phyloP scores from a whole-genome alignment of 2,888 invertebrate genomes.

The Bimastos eiseni region DNA sequence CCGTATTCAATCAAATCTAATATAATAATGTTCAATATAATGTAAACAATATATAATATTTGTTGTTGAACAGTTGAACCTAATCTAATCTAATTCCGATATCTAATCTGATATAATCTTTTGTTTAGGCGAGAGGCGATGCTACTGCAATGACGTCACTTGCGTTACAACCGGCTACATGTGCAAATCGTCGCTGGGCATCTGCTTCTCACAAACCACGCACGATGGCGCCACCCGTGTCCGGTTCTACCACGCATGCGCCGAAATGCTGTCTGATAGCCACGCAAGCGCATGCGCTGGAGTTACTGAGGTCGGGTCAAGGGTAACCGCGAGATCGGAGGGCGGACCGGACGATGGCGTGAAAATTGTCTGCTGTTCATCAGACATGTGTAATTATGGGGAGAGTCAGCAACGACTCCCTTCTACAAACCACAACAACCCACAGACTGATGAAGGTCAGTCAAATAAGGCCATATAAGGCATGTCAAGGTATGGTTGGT shows the following conservation, averaged over 20 bases:
- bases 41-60: too few relatives aligned
- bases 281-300: background rate
- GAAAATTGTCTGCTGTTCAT: slow-evolving; percentile 73
- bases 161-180: slow-evolving; percentile 81
- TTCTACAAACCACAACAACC: background rate
- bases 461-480: background rate
- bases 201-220: slow-evolving; percentile 74
- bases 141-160: slow-evolving; percentile 81
- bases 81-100: background rate
- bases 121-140: slow-evolving; percentile 70
- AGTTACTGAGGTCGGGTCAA: slow-evolving; percentile 27
- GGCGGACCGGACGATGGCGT: background rate
- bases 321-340: slow-evolving; percentile 15
- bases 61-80: too few relatives aligned
- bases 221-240: slow-evolving; percentile 65
- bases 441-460: background rate
- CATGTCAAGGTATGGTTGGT: background rate
- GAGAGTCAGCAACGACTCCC: background rate
- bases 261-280: slow-evolving; percentile 69
- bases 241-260: slow-evolving; percentile 75
- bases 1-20: too few relatives aligned
- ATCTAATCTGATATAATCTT: background rate
- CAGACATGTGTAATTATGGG: slow-evolving; percentile 79
- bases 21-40: too few relatives aligned
- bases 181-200: slow-evolving; percentile 74